Base-by-base conservation (phyloP, 2,797 vertebrate species). In the Ctenochaetus hawaiiensis region DNA sequence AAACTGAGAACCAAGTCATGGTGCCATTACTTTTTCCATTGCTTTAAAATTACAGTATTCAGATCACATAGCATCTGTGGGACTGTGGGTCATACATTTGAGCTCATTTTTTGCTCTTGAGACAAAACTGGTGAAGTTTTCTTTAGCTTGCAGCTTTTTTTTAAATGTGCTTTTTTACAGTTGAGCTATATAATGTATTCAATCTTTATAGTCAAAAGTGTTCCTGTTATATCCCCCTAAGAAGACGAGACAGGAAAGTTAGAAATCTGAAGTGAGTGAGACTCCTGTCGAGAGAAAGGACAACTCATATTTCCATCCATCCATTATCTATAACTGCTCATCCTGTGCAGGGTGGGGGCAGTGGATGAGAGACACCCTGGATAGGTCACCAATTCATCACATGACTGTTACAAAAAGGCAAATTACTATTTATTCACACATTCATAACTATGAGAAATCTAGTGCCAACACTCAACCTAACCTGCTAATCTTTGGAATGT, bases 131-230 rank as follows among this genome's bases (percentile, higher is more conserved):
- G 58, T 2, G 12, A 16, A 45, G 12, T 45, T 79, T 72, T 59
- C 20, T 72, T 72, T 17, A 34, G 7, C 61, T 59, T 57, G 30
- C 52, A 70, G 56, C 34, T 53, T 71, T 34, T 71, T 34, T 77
- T 81, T 48, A 67, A 47, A 62, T 67, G 26, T 6, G 11, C 44
- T 52, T 82, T 84, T 72, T 54, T 30, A 48, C 37, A 48, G 16
- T 18, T 20, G 41, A 58, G 37, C 48, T 78, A 67, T 54, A 67
- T 72, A 66, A 67, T 67, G 48, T 49, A 70, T 72, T 14, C n/a
- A 23, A 44, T 71, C 39, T 60, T 18, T 69, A 54, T 43, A 74
- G 14, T 58, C 37, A 61, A 41, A 70, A 72, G 39, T 62, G 34
- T 61, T 60, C 56, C 64, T 45, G n/a, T 30, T 22, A 30, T 34